Conservation (phyloP, 2,888 invertebrate genomes). For the Perdita meconis region DNA sequence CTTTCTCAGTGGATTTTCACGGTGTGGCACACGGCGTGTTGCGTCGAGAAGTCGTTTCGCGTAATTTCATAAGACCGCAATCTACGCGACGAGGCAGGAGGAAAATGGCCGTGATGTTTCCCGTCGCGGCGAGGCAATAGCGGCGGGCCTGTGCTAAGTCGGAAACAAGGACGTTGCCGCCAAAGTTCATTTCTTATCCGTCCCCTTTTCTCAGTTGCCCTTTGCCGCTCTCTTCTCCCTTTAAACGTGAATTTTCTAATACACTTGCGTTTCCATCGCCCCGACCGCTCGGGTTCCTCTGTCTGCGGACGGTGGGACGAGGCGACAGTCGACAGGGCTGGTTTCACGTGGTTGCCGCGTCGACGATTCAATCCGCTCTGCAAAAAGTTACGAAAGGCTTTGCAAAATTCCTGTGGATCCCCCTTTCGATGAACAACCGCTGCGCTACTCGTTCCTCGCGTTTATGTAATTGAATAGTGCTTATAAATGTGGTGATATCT, state of each 20-base stretch:
- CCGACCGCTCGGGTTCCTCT: background rate
- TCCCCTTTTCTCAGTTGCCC: background rate
- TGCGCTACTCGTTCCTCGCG: no score
- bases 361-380: background rate
- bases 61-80: constrained; percentile 65
- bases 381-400: background rate
- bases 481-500: no score
- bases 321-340: background rate
- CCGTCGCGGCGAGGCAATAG: constrained; percentile 41
- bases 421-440: no score
- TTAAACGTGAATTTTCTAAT: constrained; percentile 15
- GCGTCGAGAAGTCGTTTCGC: constrained; percentile 39
- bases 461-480: no score
- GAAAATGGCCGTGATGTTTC: constrained; percentile 58
- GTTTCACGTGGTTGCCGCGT: background rate
- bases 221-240: background rate
- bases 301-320: background rate
- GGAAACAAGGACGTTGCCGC: constrained; percentile 42
- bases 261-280: background rate
- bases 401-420: background rate
- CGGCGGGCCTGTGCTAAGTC: constrained; percentile 6
- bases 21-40: background rate
- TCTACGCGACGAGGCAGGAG: constrained; percentile 52
- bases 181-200: constrained; percentile 58
- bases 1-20: background rate